These are phyloP conservation scores for Hermaeophaga mercurialis DNA, from an alignment of 2,888 invertebrate species.

Conservation along the genomic window DNA sequence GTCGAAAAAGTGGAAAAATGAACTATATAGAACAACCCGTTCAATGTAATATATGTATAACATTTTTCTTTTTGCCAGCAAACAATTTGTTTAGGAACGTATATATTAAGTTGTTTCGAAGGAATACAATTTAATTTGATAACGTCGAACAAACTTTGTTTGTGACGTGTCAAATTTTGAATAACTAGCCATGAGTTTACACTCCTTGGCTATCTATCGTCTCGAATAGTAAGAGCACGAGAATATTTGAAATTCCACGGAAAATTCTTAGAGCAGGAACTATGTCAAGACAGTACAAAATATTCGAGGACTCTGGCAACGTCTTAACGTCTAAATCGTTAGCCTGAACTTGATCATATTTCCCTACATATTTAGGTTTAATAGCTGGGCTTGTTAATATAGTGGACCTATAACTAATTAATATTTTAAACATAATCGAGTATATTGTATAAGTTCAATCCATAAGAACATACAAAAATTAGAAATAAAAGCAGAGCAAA, in stretches of 20 bases:
- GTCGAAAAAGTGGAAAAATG: too few species aligned
- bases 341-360: constrained; percentile 22
- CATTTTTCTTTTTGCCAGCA: too few species aligned
- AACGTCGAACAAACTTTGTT: not conserved
- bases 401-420: too few species aligned
- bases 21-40: too few species aligned
- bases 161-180: not conserved
- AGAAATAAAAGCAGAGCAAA: too few species aligned
- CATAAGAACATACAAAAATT: too few species aligned
- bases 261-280: constrained; percentile 39
- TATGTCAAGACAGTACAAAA: constrained; percentile 53
- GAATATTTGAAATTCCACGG: constrained; percentile 17
- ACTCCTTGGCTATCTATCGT: constrained; percentile 4
- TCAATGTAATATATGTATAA: too few species aligned
- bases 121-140: not conserved
- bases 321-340: constrained; percentile 35
- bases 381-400: too few species aligned
- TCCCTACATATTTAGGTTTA: constrained; percentile 15
- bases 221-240: not conserved
- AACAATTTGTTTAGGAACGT: too few species aligned
- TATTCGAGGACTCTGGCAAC: constrained; percentile 50
- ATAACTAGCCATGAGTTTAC: not conserved
- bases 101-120: too few species aligned
- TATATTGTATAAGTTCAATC: too few species aligned
- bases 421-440: too few species aligned